Conservation (phyloP, 1,140 invertebrate species). For the Brachionus rubens region DNA sequence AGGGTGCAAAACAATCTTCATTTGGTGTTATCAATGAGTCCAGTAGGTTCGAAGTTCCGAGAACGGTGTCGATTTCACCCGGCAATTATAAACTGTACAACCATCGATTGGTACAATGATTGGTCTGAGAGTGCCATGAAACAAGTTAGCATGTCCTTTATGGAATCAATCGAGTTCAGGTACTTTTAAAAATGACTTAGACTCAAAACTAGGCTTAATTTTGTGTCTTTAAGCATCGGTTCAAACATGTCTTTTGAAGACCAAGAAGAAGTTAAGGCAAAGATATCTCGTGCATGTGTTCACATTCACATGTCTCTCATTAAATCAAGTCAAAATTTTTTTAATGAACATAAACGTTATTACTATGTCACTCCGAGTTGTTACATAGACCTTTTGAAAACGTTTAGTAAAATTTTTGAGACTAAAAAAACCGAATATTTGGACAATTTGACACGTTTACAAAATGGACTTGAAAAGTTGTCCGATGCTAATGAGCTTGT, state of each 20-base stretch:
- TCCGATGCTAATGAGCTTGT: constrained; percentile 57
- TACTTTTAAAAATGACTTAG: neutral
- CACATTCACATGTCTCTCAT: constrained; percentile 68
- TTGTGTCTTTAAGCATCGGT: neutral
- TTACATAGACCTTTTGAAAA: constrained; percentile 76
- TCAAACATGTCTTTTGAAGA: neutral
- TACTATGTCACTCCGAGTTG: constrained; percentile 82
- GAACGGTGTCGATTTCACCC: constrained; percentile 78
- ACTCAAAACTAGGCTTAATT: no score
- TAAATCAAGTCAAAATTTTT: constrained; percentile 69
- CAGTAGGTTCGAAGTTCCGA: constrained; percentile 71
- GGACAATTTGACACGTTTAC: constrained; percentile 51
- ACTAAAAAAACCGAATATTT: constrained; percentile 56
- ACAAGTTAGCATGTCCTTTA: constrained; percentile 33
- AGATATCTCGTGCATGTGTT: constrained; percentile 65
- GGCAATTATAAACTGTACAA: constrained; percentile 76
- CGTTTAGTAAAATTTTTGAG: constrained; percentile 64
- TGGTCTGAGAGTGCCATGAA: constrained; percentile 73
- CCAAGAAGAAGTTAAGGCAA: constrained; percentile 52
- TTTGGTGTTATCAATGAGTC: constrained; percentile 78
- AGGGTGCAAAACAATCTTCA: constrained; percentile 73
- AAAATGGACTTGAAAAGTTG: constrained; percentile 55
- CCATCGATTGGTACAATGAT: constrained; percentile 81
- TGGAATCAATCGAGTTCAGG: constrained; percentile 11
- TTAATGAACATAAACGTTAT: constrained; percentile 72